Conservation (phyloP, 2,888 invertebrate species). For the Molorchus minor region DNA sequence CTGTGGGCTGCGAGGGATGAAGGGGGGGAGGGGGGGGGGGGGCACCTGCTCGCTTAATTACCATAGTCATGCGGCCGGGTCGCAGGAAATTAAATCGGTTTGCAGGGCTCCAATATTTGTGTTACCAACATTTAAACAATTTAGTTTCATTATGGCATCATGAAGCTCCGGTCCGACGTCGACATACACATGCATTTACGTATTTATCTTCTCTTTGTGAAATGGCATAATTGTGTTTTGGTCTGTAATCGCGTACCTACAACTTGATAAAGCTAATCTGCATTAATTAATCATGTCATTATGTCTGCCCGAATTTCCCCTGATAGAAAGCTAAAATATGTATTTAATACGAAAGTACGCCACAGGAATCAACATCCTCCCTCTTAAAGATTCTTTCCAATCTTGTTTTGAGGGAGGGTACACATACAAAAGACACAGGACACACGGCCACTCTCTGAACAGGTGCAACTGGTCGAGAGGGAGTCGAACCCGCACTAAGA, state of each 20-base stretch:
- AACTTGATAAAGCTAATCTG: slow-evolving; percentile 40
- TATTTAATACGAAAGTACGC: too few relatives aligned
- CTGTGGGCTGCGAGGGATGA: slow-evolving; percentile 46
- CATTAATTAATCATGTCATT: slow-evolving; percentile 36
- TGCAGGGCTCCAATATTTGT: slow-evolving; percentile 60
- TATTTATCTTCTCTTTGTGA: slow-evolving; percentile 34
- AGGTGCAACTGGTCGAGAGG: too few relatives aligned
- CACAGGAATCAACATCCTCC: too few relatives aligned
- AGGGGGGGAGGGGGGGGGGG: slow-evolving; percentile 41
- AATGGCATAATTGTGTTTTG: slow-evolving; percentile 35
- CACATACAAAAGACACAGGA: too few relatives aligned
- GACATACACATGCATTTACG: slow-evolving; percentile 30
- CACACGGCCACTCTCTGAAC: too few relatives aligned
- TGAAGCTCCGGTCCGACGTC: slow-evolving; percentile 40
- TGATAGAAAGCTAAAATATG: too few relatives aligned
- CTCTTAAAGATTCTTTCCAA: too few relatives aligned
- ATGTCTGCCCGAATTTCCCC: slow-evolving; percentile 3
- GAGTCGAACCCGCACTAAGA: too few relatives aligned
- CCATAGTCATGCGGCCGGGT: slow-evolving; percentile 60
- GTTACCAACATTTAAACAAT: slow-evolving; percentile 62
- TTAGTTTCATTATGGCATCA: slow-evolving; percentile 58
- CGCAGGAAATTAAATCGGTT: slow-evolving; percentile 62
- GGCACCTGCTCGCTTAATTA: slow-evolving; percentile 64
- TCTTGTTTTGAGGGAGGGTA: too few relatives aligned
- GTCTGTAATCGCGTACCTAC: slow-evolving; percentile 33